Base-by-base conservation (phyloP, 1,140 invertebrate genomes). In the Berghia stephanieae region DNA sequence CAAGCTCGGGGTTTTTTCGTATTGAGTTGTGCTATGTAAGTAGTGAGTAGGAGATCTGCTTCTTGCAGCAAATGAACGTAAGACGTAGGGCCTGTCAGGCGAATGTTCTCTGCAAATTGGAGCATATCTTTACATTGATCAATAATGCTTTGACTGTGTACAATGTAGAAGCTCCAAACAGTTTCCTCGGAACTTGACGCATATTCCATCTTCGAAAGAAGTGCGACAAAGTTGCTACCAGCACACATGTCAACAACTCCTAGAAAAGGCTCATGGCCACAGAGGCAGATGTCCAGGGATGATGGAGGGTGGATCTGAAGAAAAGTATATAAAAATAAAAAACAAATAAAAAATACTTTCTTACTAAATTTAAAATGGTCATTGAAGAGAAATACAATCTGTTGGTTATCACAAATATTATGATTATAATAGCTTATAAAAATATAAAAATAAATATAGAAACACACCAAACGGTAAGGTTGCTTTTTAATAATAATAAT, bases 261-360 rank as follows among this genome's bases (percentile, higher is more conserved):
- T 69, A 94, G 86, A 81, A 95, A 95, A 0, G 94, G 93, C 72
- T 93, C 90, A 36, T 94, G 82, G 3, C 94, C 94, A 63, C 95
- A 92, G 10, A 95, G 86, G 70, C 93, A 94, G 43, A 94, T 92
- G 0, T 93, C 92, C 68, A 93, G 92, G 49, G 91, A 91, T 3
- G 92, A 86, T 24, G 91, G 90, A 2, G 93, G 92, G 71, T 91
- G 91, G 0, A 91, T 90, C 88, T 92, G 79, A n/a, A 86, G 83
- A 80, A 78, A 79, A 74, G 79, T 66, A 81, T n/a, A 55, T 16
- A 24, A 71, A 55, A 55, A 57, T 3, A 34, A 68, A n/a, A n/a
- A n/a, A n/a, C n/a, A n/a, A n/a, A n/a, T n/a, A n/a, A n/a, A n/a
- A n/a, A n/a, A n/a, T n/a, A n/a, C n/a, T n/a, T n/a, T n/a, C n/a